Conservation (phyloP, 2,888 invertebrate genomes). For the Eremobia ochroleuca region DNA sequence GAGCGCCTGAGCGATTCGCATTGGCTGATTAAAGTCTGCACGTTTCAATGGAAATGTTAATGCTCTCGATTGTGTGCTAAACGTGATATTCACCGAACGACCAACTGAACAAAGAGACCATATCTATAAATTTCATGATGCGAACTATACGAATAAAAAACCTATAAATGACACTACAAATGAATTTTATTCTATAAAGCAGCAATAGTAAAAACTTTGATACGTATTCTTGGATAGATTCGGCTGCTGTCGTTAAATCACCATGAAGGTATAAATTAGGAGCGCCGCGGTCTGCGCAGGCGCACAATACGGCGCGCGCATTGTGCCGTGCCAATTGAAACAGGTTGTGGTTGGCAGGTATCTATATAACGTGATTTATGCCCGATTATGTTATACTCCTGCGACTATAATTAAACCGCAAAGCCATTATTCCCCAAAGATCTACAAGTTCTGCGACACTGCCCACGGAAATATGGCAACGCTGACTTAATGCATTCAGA, state of each 20-base stretch:
- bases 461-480: slow-evolving; percentile 80
- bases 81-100: slow-evolving; percentile 82
- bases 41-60: slow-evolving; percentile 88
- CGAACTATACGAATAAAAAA: slow-evolving; percentile 78
- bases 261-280: slow-evolving; percentile 90
- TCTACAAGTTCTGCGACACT: slow-evolving; percentile 79
- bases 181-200: slow-evolving; percentile 84
- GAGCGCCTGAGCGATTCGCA: slow-evolving; percentile 73
- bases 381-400: slow-evolving; percentile 87
- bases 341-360: slow-evolving; percentile 90
- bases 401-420: slow-evolving; percentile 88
- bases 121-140: slow-evolving; percentile 85
- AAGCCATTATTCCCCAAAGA: slow-evolving; percentile 87
- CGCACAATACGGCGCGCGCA: slow-evolving; percentile 82
- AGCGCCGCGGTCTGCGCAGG: slow-evolving; percentile 77
- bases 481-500: slow-evolving; percentile 81
- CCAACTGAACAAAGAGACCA: slow-evolving; percentile 82
- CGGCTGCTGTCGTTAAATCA: slow-evolving; percentile 82
- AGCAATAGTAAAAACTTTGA: slow-evolving; percentile 80
- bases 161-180: slow-evolving; percentile 80
- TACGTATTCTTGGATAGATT: slow-evolving; percentile 81
- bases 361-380: slow-evolving; percentile 89
- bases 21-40: slow-evolving; percentile 78
- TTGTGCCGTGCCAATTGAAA: slow-evolving; percentile 89
- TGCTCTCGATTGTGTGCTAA: slow-evolving; percentile 88